phyloP scores from a whole-genome alignment of 2,888 invertebrate species.

The Ornithoptera alexandrae region DNA sequence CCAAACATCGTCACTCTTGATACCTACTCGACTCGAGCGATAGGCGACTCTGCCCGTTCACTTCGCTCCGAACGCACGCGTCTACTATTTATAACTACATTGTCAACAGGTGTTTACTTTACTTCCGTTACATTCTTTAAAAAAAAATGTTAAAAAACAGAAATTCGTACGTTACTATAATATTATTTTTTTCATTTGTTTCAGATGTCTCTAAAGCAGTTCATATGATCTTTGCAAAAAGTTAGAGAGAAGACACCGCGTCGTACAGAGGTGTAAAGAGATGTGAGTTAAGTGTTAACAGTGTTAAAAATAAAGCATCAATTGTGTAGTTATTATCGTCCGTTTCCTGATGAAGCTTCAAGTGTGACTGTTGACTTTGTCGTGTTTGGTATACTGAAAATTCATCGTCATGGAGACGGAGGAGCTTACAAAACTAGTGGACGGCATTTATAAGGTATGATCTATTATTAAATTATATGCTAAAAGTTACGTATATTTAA shows the following conservation, averaged over 20 bases:
- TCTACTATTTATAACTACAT: conserved; percentile 35
- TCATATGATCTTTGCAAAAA: conserved; percentile 57
- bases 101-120: conserved; percentile 20
- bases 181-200: conserved; percentile 53
- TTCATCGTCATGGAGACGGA: conserved; percentile 87
- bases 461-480: conserved; percentile 16
- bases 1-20: conserved; percentile 26
- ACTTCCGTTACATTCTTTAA: background rate
- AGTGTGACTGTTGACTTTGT: conserved; percentile 59
- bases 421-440: conserved; percentile 93
- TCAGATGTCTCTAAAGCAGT: conserved; percentile 71
- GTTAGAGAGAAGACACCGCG: conserved; percentile 43
- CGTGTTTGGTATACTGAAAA: conserved; percentile 53
- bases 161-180: background rate
- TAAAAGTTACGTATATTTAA: too few relatives aligned
- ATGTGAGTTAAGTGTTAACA: conserved; percentile 71
- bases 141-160: background rate
- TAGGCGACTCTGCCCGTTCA: conserved; percentile 44
- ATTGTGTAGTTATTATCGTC: conserved; percentile 50
- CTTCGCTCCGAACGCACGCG: conserved; percentile 65
- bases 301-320: conserved; percentile 62
- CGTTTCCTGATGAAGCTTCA: conserved; percentile 67
- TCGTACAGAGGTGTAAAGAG: conserved; percentile 58
- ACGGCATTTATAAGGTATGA: conserved; percentile 92
- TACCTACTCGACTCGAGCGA: conserved; percentile 21